Conservation (phyloP, 2,113 vertebrate genomes). For the Gymnobelideus leadbeateri region DNA sequence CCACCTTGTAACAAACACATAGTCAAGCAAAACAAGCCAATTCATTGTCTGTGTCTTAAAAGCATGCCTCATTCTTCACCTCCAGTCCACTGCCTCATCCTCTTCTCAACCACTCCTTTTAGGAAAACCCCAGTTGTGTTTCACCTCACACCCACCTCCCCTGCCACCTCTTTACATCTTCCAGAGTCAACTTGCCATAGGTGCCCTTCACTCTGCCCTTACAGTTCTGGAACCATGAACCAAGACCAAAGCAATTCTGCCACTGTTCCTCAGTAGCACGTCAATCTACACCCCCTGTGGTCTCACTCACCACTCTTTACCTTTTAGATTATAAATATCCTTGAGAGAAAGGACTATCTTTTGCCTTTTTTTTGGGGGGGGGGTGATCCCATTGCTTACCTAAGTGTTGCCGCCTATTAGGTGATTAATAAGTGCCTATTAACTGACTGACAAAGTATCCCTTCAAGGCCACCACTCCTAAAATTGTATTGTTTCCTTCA, state of each 20-base stretch:
- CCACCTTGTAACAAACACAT: background rate
- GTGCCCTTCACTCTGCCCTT: background rate
- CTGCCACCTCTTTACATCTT: background rate
- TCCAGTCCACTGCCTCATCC: background rate
- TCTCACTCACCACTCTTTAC: background rate
- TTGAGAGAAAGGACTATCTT: background rate
- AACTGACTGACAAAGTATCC: background rate
- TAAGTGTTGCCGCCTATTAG: background rate
- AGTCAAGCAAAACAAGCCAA: background rate
- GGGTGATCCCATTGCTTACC: background rate
- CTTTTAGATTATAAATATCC: background rate
- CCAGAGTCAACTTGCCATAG: background rate
- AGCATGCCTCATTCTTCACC: background rate
- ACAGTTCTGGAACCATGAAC: background rate
- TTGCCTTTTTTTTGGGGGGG: background rate
- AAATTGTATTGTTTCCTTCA: background rate
- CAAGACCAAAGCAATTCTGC: background rate
- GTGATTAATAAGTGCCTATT: background rate
- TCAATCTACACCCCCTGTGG: background rate
- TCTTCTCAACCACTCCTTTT: background rate
- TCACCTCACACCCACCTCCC: background rate
- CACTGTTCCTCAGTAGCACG: background rate
- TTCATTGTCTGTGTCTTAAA: background rate
- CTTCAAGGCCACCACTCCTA: background rate
- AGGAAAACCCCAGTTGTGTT: background rate